Conservation (phyloP, 2,797 vertebrate species). For the Rhynchonycteris naso region DNA sequence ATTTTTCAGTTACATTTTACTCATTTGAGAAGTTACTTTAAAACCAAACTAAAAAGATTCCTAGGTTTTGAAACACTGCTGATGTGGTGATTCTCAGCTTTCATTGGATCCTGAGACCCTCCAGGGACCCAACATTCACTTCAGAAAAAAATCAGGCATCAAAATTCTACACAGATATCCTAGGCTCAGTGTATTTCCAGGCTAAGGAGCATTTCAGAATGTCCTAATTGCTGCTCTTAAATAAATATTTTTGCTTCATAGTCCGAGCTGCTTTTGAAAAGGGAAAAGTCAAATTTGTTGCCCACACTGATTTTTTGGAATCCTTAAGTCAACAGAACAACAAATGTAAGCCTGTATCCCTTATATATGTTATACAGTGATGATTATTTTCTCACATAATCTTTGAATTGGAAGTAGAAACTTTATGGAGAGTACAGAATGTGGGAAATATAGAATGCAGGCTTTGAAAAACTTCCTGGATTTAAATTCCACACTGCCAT, state of each 20-base stretch:
- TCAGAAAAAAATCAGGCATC: background rate
- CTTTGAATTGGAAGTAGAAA: constrained; percentile 14
- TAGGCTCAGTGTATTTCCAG: background rate
- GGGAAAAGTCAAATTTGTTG: background rate
- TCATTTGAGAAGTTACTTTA: background rate
- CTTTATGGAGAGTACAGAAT: background rate
- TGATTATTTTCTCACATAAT: constrained; percentile 17
- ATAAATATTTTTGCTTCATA: constrained; percentile 18
- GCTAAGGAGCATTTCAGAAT: background rate
- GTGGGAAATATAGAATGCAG: background rate
- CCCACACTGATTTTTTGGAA: background rate
- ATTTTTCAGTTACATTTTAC: constrained; percentile 45
- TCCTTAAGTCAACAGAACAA: constrained; percentile 10
- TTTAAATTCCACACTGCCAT: background rate
- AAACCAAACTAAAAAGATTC: background rate
- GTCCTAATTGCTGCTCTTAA: constrained; percentile 7
- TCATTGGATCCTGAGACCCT: background rate
- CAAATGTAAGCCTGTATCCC: background rate
- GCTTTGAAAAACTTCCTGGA: background rate
- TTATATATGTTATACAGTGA: constrained; percentile 1
- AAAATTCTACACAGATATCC: constrained; percentile 37
- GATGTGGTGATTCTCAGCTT: background rate
- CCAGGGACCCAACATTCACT: background rate
- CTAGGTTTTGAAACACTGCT: background rate
- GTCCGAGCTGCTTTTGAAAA: constrained; percentile 19